These are phyloP conservation scores for Chrysaora quinquecirrha DNA, from an alignment of 30 jellyfish, hydroid and myxozoan species.

Conservation along the genomic window DNA sequence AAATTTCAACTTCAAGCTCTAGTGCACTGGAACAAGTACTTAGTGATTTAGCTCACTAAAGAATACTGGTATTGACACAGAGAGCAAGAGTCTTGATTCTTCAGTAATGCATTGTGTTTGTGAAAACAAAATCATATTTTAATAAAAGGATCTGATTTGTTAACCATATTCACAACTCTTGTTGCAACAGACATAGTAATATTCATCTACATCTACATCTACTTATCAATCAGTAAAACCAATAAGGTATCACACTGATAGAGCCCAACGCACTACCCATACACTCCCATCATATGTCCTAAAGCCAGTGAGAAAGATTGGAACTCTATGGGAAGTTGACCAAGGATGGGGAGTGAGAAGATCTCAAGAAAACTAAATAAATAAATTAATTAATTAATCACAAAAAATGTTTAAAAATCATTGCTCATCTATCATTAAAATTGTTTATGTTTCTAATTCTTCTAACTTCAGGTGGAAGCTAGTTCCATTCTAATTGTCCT, in stretches of 20 bases:
- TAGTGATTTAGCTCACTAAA: no score
- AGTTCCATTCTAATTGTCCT: slow-evolving; percentile 4
- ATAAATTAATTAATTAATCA: slow-evolving; percentile 10
- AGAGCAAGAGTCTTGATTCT: no score
- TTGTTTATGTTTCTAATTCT: slow-evolving; percentile 1
- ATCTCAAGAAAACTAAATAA: slow-evolving; percentile 19
- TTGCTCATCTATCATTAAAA: slow-evolving; percentile 22
- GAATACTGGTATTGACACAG: no score
- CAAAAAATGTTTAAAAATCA: slow-evolving; percentile 3
- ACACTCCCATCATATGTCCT: slow-evolving; percentile 25
- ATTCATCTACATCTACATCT: slow-evolving; percentile 33
- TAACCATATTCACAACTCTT: no score
- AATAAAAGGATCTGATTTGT: no score
- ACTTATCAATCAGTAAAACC: slow-evolving; percentile 11
- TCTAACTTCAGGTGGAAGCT: slow-evolving; percentile 16
- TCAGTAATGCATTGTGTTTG: no score
- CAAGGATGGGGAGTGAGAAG: slow-evolving; percentile 26
- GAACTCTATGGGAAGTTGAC: slow-evolving; percentile 29
- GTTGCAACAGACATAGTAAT: no score
- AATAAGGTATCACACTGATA: background rate
- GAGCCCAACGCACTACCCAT: slow-evolving; percentile 27
- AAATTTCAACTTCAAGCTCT: no score
- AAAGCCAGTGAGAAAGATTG: slow-evolving; percentile 16
- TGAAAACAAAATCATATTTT: no score
- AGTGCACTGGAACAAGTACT: no score